Base-by-base conservation (phyloP, 2,888 invertebrate genomes). In the Leptarthrus brevirostris region DNA sequence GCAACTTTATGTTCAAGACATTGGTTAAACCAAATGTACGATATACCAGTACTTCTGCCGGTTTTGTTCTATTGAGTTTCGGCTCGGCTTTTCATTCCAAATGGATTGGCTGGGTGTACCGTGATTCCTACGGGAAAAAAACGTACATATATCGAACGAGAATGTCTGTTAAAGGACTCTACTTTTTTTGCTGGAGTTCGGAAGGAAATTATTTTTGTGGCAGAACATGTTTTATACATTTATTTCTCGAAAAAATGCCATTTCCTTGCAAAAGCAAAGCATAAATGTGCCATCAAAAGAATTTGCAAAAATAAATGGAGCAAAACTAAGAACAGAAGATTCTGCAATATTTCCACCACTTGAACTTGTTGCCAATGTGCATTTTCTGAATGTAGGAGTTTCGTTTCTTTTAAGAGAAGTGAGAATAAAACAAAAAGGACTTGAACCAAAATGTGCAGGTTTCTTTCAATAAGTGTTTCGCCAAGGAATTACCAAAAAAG, bases 161-260 rank as follows among this genome's bases (percentile, higher is more conserved):
- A 12, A n/a, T 40, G 12, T 40, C n/a, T 40, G 12, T 12, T 40
- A 40, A 40, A 40, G 40, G 12, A 49, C 20, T 18, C 20, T 0
- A n/a, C n/a, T n/a, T n/a, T n/a, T n/a, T n/a, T n/a, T n/a, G 20
- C 49, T 49, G 12, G 49, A 49, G 18, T 12, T 49, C n/a, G 49
- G 49, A 20, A 49, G 49, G 20, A 49, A 49, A 49, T 49, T 49
- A 49, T 20, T 49, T 40, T 18, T n/a, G 16, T 20, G 20, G 49
- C 5, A 6, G 22, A 16, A 49, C 18, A 49, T 49, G 49, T 49
- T 49, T 49, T 49, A 49, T 49, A 49, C 18, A 49, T 49, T 49
- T 16, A 20, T 20, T 49, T 49, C n/a, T 3, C 16, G 3, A n/a
- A 49, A 49, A 49, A 49, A 49, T 4, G 2, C 5, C 18, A 49